Evolutionary conservation across 2,113 vertebrate genomes (phyloP).

Genomic region (Engystomops pustulosus): DNA sequence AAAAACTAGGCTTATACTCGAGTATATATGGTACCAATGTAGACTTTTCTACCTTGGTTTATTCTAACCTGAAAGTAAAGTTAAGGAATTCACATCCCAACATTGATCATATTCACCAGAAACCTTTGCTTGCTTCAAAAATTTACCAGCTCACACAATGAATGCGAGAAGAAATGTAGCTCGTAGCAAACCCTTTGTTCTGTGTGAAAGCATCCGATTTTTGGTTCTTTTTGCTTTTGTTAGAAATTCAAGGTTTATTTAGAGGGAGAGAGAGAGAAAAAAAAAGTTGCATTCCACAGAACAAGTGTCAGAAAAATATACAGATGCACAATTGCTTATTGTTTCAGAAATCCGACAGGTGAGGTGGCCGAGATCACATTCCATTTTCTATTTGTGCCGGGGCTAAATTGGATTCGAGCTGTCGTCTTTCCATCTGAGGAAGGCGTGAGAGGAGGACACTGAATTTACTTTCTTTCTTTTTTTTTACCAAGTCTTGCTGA

Average conservation of each 20-base stretch:
- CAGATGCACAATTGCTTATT: conserved; percentile 39
- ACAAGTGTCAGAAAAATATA: conserved; percentile 41
- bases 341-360: conserved; percentile 51
- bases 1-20: no score
- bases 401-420: conserved; percentile 52
- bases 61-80: no score
- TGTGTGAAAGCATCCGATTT: no score
- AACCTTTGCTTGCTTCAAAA: no score
- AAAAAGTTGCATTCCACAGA: conserved; percentile 1
- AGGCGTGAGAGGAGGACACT: conserved; percentile 21
- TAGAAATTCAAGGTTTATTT: neutral
- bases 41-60: no score
- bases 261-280: neutral
- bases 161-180: no score
- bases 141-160: no score
- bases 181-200: no score
- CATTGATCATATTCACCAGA: no score
- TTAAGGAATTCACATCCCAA: no score
- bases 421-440: conserved; percentile 31
- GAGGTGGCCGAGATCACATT: conserved; percentile 51
- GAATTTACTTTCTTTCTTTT: no score
- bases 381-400: conserved; percentile 49
- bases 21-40: no score
- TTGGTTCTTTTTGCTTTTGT: neutral
- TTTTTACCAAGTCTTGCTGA: conserved; percentile 24